Evolutionary conservation across 2,797 vertebrate genomes (phyloP).

Genomic region (Enteromius trimaculatus): DNA sequence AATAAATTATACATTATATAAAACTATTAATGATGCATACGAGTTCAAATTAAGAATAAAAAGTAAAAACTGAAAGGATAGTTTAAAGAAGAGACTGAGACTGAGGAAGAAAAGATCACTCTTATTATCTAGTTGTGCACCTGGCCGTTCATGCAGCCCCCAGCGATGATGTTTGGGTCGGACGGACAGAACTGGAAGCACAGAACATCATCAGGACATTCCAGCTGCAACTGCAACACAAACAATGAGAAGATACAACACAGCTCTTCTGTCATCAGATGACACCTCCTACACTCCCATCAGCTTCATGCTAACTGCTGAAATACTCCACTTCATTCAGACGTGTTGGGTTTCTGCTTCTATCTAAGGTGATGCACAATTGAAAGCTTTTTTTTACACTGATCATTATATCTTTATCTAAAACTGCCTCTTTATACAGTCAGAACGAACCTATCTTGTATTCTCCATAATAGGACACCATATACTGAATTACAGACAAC

Average conservation of each 20-base stretch:
- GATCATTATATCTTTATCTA: not conserved
- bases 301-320: not conserved
- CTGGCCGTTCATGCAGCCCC: constrained; percentile 91
- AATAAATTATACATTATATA: not conserved
- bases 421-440: not conserved
- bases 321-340: not conserved
- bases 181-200: constrained; percentile 90
- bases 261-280: not conserved
- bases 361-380: not conserved
- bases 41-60: not conserved
- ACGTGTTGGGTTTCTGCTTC: not conserved
- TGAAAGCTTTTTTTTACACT: not conserved
- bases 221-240: constrained; percentile 85
- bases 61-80: not conserved
- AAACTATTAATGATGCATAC: not conserved
- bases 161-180: constrained; percentile 90
- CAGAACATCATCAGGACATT: constrained; percentile 87
- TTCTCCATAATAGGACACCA: not conserved
- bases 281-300: not conserved
- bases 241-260: not conserved
- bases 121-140: constrained; percentile 68
- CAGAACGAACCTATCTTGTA: not conserved
- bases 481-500: not conserved
- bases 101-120: not conserved
- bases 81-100: not conserved